phyloP scores from a whole-genome alignment of 2,888 invertebrate species.

The Thymelicus sylvestris region DNA sequence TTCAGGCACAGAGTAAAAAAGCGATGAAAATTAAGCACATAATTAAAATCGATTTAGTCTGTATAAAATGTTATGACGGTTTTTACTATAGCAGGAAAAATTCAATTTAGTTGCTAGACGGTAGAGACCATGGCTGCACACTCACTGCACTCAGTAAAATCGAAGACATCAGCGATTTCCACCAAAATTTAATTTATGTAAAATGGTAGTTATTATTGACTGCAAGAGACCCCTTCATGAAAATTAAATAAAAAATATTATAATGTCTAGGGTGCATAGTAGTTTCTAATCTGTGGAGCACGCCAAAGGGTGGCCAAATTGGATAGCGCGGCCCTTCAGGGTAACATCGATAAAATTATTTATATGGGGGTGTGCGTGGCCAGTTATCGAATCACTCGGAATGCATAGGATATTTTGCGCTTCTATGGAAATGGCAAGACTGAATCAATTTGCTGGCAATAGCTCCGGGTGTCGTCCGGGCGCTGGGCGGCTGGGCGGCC shows the following conservation, averaged over 20 bases:
- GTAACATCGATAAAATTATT: constrained; percentile 71
- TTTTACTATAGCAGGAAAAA: no score
- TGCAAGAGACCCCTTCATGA: no score
- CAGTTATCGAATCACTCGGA: constrained; percentile 73
- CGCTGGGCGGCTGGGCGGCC: constrained; percentile 40
- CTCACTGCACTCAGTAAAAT: no score
- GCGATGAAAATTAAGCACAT: neutral
- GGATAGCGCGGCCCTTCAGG: constrained; percentile 53
- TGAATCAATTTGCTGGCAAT: constrained; percentile 59
- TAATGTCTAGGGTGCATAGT: neutral
- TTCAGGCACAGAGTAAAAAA: constrained; percentile 18
- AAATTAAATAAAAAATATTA: neutral
- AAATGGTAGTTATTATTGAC: no score
- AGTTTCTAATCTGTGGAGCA: constrained; percentile 41
- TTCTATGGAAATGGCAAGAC: constrained; percentile 50
- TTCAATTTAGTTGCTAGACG: no score
- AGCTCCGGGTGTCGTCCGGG: constrained; percentile 46
- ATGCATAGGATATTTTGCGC: constrained; percentile 74
- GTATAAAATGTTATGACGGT: no score
- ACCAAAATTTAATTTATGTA: no score
- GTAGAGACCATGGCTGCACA: no score
- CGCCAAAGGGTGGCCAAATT: constrained; percentile 55
- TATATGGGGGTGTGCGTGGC: constrained; percentile 58
- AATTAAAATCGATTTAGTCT: no score
- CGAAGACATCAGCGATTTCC: no score